Percentiles rank a stretch among this genome's conserved stretches.
phyloP scores from a whole-genome alignment of 2,888 invertebrate genomes.

The Empis stercorea region DNA sequence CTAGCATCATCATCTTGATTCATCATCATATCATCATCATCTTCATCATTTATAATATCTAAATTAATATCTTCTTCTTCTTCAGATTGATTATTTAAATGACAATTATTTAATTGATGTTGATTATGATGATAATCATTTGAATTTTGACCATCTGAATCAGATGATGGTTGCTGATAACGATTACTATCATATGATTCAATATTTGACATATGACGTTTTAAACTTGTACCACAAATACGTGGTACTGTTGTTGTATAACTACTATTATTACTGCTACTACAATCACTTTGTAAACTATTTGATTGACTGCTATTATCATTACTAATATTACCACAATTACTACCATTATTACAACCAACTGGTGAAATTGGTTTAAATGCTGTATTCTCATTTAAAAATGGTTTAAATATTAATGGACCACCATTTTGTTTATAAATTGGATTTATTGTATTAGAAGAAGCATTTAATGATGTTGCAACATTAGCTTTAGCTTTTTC shows the following conservation, averaged over 20 bases:
- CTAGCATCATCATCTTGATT: slow-evolving; percentile 16
- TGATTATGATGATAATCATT: too few relatives aligned
- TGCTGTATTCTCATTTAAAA: slow-evolving; percentile 28
- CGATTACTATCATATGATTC: slow-evolving; percentile 17
- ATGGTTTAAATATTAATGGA: slow-evolving; percentile 27
- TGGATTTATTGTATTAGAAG: neutral
- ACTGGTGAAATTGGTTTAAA: slow-evolving; percentile 34
- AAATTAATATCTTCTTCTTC: slow-evolving; percentile 3
- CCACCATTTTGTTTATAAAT: slow-evolving; percentile 16
- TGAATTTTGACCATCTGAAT: neutral
- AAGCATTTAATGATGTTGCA: slow-evolving; percentile 2
- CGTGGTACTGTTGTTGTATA: slow-evolving; percentile 13
- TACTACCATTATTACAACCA: slow-evolving; percentile 22
- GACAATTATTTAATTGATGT: neutral
- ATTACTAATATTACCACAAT: slow-evolving; percentile 22
- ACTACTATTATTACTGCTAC: neutral
- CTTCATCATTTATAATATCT: too few relatives aligned
- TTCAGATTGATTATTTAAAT: slow-evolving; percentile 4
- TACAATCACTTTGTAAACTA: slow-evolving; percentile 3
- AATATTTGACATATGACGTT: slow-evolving; percentile 19
- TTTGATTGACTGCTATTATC: slow-evolving; percentile 25
- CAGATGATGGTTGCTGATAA: slow-evolving; percentile 9
- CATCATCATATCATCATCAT: slow-evolving; percentile 25
- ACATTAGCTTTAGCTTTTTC: slow-evolving; percentile 12
- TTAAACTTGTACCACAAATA: slow-evolving; percentile 20